These are phyloP conservation scores for Paracanthobrama guichenoti DNA, from an alignment of 2,113 vertebrate genomes.

Conservation along the genomic window DNA sequence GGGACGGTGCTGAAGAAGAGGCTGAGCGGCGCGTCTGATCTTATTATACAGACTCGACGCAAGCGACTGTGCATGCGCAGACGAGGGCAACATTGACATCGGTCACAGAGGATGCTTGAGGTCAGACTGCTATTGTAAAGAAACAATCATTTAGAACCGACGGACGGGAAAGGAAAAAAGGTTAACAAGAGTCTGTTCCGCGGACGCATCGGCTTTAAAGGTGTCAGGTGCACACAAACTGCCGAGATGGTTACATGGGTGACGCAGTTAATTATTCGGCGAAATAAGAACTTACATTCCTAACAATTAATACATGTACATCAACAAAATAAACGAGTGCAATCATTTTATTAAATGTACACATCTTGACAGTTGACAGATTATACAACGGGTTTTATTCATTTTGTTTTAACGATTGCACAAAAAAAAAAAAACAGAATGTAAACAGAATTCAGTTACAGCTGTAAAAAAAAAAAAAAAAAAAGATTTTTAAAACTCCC, in stretches of 20 bases:
- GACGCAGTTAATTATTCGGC: neutral
- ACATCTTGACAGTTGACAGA: neutral
- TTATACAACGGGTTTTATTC: neutral
- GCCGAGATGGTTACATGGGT: neutral
- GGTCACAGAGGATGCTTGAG: constrained; percentile 16
- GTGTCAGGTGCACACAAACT: neutral
- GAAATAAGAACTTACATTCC: neutral
- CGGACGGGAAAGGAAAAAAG: neutral
- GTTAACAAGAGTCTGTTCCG: neutral
- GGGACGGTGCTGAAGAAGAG: constrained; percentile 59
- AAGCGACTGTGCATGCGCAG: constrained; percentile 42
- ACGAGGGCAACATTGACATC: neutral
- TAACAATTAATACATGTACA: neutral
- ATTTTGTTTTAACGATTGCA: neutral
- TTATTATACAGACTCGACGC: constrained; percentile 51
- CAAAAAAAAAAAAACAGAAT: neutral
- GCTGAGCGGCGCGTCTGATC: constrained; percentile 64
- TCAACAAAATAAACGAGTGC: neutral
- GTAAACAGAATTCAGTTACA: neutral
- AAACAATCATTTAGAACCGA: neutral
- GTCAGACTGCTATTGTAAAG: neutral
- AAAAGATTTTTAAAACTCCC: neutral
- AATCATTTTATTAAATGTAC: constrained; percentile 9
- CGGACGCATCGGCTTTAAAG: neutral
- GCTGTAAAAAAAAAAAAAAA: constrained; percentile 8